Conservation (phyloP, 2,888 invertebrate genomes). For the Hoplodrina blanda region DNA sequence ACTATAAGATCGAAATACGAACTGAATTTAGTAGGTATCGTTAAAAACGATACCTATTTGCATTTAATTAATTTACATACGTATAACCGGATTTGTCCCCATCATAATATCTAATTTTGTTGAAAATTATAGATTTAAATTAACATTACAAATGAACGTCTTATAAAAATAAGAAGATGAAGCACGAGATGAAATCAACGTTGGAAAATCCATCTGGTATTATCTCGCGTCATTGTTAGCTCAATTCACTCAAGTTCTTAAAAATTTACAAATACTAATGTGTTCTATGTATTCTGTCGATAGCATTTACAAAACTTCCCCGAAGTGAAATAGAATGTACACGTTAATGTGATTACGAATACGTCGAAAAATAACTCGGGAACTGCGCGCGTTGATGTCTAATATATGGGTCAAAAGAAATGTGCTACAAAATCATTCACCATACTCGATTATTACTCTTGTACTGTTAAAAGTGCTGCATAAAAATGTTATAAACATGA, state of each 20-base stretch:
- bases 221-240: slow-evolving; percentile 20
- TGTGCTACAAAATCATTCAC: slow-evolving; percentile 30
- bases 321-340: slow-evolving; percentile 3
- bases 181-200: background rate
- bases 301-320: background rate
- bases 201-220: slow-evolving; percentile 2
- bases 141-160: background rate
- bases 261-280: slow-evolving; percentile 1
- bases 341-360: background rate
- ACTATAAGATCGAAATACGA: background rate
- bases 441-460: slow-evolving; percentile 15
- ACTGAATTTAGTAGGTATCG: slow-evolving; percentile 1
- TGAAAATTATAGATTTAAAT: background rate
- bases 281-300: slow-evolving; percentile 23
- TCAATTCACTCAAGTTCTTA: slow-evolving; percentile 9
- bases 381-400: slow-evolving; percentile 85
- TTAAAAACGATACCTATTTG: slow-evolving; percentile 12
- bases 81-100: slow-evolving; percentile 16
- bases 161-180: background rate
- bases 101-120: background rate
- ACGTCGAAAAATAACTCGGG: slow-evolving; percentile 5
- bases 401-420: slow-evolving; percentile 74
- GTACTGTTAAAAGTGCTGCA: slow-evolving; percentile 38
- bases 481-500: slow-evolving; percentile 33
- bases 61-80: slow-evolving; percentile 10